These are phyloP conservation scores for Drosophila glabriapex DNA, from an alignment of 2,888 invertebrate genomes.

Conservation along the genomic window DNA sequence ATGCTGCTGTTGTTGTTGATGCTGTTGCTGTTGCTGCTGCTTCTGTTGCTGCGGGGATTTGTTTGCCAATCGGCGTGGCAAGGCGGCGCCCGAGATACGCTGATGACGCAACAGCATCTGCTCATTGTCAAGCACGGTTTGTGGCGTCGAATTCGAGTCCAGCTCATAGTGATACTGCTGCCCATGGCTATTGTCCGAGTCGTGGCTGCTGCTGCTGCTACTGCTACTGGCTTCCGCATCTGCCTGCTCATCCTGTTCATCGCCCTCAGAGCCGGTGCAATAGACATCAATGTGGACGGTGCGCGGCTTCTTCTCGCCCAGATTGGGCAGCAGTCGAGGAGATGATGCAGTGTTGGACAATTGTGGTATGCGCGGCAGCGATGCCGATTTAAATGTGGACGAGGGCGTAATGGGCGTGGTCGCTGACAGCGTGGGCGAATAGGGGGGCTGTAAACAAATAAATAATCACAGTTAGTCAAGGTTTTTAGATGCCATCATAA, in stretches of 20 bases:
- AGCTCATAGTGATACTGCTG: slow-evolving; percentile 68
- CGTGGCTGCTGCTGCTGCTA: slow-evolving; percentile 68
- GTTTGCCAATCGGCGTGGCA: slow-evolving; percentile 85
- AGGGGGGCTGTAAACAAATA: slow-evolving; percentile 59
- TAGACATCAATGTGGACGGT: slow-evolving; percentile 92
- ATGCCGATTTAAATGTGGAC: slow-evolving; percentile 83
- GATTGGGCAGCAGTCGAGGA: slow-evolving; percentile 43
- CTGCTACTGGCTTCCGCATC: slow-evolving; percentile 77
- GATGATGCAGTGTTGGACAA: slow-evolving; percentile 44
- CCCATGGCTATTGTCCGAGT: slow-evolving; percentile 57
- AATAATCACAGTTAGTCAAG: neutral
- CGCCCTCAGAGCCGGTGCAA: slow-evolving; percentile 88
- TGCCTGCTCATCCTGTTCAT: slow-evolving; percentile 84
- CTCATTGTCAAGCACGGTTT: slow-evolving; percentile 89
- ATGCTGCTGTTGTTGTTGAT: neutral
- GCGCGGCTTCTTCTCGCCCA: slow-evolving; percentile 86
- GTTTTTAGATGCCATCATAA: neutral
- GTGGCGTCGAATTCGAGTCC: slow-evolving; percentile 87
- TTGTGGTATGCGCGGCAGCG: slow-evolving; percentile 80
- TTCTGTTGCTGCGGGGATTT: slow-evolving; percentile 30
- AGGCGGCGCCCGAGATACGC: slow-evolving; percentile 84
- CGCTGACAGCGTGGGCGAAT: slow-evolving; percentile 55
- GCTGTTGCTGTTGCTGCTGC: slow-evolving; percentile 22
- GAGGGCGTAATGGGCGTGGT: slow-evolving; percentile 62
- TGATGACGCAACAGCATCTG: slow-evolving; percentile 88